These are phyloP conservation scores for Triplophysa dalaica DNA, from an alignment of 2,113 vertebrate genomes.

Conservation along the genomic window DNA sequence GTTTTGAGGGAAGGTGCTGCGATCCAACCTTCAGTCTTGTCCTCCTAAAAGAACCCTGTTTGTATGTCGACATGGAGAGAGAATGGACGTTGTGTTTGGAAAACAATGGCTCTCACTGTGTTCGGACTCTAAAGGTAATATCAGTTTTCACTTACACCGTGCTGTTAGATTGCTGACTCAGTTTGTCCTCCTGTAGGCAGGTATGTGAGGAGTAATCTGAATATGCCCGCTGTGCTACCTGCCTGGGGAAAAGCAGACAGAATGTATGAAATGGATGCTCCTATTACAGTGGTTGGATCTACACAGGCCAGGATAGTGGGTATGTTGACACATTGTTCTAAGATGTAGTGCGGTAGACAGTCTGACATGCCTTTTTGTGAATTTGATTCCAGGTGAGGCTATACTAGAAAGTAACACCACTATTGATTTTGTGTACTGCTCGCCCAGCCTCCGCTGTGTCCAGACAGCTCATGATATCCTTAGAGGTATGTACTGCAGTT, in stretches of 20 bases:
- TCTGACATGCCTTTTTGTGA: conserved; percentile 27
- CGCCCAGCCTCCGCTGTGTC: conserved; percentile 92
- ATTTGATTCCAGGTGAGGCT: conserved; percentile 83
- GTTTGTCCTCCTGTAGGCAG: conserved; percentile 54
- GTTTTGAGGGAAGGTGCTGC: conserved; percentile 74
- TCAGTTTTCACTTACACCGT: neutral
- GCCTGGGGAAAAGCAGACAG: conserved; percentile 84
- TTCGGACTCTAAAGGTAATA: conserved; percentile 92
- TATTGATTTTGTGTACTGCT: conserved; percentile 91
- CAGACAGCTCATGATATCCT: conserved; percentile 95
- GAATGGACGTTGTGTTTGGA: conserved; percentile 98
- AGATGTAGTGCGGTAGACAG: neutral
- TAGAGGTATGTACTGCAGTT: conserved; percentile 76
- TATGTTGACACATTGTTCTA: conserved; percentile 41
- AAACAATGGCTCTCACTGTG: conserved; percentile 97
- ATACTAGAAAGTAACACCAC: conserved; percentile 85
- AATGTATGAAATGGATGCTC: conserved; percentile 92
- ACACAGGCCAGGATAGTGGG: conserved; percentile 90
- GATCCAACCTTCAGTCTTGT: conserved; percentile 75
- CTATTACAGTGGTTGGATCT: conserved; percentile 94
- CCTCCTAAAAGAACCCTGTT: conserved; percentile 88
- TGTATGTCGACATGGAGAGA: conserved; percentile 94
- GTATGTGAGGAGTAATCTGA: conserved; percentile 92
- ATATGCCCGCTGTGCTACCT: conserved; percentile 91
- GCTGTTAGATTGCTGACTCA: neutral